Evolutionary conservation across 2,797 vertebrate species (phyloP), one percentile per base, ranked within the genome.

Genomic region (Parambassis ranga): DNA sequence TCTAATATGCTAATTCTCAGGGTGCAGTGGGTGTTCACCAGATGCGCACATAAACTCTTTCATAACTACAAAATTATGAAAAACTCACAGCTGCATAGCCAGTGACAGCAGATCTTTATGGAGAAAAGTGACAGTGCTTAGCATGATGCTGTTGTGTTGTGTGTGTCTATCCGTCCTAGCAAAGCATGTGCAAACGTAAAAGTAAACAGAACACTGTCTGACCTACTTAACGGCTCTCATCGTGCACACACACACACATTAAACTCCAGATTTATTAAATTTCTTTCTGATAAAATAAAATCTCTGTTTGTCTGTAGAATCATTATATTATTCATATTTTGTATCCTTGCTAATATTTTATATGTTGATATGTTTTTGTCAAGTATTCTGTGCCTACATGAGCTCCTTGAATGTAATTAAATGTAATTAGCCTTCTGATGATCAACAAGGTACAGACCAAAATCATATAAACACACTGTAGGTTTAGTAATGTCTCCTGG

Each of bases 1-100:
- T 88, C 83, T 76, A 75, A 65, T 74, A 78, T 81, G 73, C 46
- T 59, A 80, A 83, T 76, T 77, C 48, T 78, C 59, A 39, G 36
- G 16, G 7, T 13, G 18, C 39, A 61, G 47, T 52, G 51, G 50
- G 51, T 81, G 50, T 79, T 73, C 60, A 68, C 35, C 36, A 50
- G 46, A 79, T 44, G 15, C 52, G 60, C 37, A 52, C 22, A 62
- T 15, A 59, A 31, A 52, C 24, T 61, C 20, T 10, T 3, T 53
- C 6, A 61, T 51, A 36, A 44, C 37, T 33, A 14, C 64, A 53
- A 10, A 49, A 44, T 47, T 26, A 37, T 60, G 30, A 66, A 15
- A 49, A 35, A 26, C 51, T 22, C 52, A 47, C 37, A 32, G 32
- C 27, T 52, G 7, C 30, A 50, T 49, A 39, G 50, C 47, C 38